phyloP scores from a whole-genome alignment of 2,888 invertebrate genomes.

The Archips xylosteana region DNA sequence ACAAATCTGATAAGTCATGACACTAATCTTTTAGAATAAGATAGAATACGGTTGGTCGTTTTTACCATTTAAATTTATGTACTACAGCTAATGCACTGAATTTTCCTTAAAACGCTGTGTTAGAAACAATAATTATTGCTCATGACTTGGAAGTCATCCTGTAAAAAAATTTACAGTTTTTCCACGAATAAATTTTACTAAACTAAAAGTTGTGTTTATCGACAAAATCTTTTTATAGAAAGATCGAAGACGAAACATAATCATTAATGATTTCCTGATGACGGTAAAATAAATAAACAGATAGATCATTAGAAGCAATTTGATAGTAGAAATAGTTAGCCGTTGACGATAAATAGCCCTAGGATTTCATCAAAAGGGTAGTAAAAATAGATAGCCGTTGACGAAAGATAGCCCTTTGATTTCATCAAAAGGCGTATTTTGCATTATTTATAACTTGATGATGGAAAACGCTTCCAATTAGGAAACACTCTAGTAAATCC shows the following conservation, averaged over 20 bases:
- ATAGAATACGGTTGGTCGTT: too few species aligned
- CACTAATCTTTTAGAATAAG: too few species aligned
- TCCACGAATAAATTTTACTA: not conserved
- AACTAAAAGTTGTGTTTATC: not conserved
- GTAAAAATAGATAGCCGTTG: not conserved
- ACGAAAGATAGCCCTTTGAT: too few species aligned
- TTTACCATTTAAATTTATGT: too few species aligned
- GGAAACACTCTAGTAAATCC: not conserved
- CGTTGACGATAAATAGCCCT: too few species aligned
- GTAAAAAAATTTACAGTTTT: not conserved
- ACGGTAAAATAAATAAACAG: conserved; percentile 1
- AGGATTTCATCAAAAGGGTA: not conserved
- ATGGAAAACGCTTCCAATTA: not conserved
- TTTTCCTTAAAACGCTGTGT: too few species aligned
- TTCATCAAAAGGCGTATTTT: not conserved
- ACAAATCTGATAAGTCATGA: too few species aligned
- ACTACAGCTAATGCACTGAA: too few species aligned
- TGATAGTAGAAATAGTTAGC: not conserved
- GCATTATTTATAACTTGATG: not conserved
- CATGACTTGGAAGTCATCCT: too few species aligned
- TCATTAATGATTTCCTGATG: conserved; percentile 9
- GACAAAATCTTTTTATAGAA: not conserved
- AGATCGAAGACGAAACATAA: conserved; percentile 19
- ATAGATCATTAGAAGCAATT: not conserved
- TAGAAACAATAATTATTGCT: too few species aligned